Conservation (phyloP, 2,113 vertebrate species). For the Astur gentilis region DNA sequence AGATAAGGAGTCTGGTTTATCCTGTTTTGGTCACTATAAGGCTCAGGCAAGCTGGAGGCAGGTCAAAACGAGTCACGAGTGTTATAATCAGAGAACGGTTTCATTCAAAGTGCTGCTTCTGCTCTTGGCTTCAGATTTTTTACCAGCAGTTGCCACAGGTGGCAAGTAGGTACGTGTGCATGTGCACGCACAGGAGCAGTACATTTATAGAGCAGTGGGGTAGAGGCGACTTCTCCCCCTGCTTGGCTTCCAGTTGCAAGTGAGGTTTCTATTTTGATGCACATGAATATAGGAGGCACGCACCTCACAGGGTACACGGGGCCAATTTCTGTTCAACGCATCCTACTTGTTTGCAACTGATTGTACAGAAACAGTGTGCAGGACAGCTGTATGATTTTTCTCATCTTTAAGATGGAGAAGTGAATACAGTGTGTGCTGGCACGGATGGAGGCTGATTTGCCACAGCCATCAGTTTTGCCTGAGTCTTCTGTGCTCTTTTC, state of each 20-base stretch:
- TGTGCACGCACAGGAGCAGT: neutral
- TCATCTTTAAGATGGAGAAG: neutral
- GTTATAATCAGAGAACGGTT: neutral
- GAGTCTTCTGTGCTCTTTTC: neutral
- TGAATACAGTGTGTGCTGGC: neutral
- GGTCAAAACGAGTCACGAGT: rapidly evolving
- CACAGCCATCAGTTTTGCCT: neutral
- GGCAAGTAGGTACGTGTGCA: neutral
- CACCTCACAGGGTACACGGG: neutral
- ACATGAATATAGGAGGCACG: neutral
- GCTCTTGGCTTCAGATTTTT: neutral
- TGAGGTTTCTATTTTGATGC: neutral
- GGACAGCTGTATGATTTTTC: neutral
- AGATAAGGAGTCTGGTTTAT: neutral
- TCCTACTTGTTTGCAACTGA: neutral
- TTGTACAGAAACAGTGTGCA: neutral
- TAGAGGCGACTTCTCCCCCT: neutral
- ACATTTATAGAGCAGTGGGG: neutral
- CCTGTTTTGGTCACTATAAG: neutral
- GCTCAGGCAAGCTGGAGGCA: neutral
- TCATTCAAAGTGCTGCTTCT: neutral
- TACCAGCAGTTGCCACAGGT: neutral
- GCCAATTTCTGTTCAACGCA: neutral
- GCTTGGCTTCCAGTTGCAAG: neutral
- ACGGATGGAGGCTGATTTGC: rapidly evolving